These are phyloP conservation scores for Hydrochoerus hydrochaeris DNA, from an alignment of 2,113 vertebrate species.

Conservation along the genomic window DNA sequence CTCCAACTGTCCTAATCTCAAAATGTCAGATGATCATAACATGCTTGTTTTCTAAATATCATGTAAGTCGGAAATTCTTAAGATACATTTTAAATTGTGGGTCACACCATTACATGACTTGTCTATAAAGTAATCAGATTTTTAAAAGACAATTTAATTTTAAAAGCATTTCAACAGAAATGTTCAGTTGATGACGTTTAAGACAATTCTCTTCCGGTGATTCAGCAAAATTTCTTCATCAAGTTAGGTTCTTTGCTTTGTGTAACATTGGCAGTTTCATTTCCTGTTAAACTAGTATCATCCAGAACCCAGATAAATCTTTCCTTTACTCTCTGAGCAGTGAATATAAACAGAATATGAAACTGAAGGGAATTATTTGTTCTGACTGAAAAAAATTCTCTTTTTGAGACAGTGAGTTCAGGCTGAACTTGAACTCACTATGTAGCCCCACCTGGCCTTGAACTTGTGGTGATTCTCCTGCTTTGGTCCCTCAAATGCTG, in stretches of 20 bases:
- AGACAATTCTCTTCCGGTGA: slow-evolving; percentile 57
- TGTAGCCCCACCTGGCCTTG: too few relatives aligned
- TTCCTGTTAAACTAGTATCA: slow-evolving; percentile 66
- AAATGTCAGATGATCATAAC: slow-evolving; percentile 3
- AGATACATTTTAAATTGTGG: slow-evolving; percentile 53
- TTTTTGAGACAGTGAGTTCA: too few relatives aligned
- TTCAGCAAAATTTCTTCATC: slow-evolving; percentile 69
- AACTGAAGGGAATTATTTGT: slow-evolving; percentile 19
- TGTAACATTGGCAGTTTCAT: slow-evolving; percentile 46
- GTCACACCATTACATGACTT: slow-evolving; percentile 8
- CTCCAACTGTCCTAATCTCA: background rate
- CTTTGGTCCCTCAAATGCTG: background rate
- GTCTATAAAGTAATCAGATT: slow-evolving; percentile 30
- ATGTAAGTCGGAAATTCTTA: slow-evolving; percentile 50
- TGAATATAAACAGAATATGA: slow-evolving; percentile 54
- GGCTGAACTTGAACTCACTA: too few relatives aligned
- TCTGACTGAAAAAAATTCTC: background rate
- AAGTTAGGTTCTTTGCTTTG: slow-evolving; percentile 56
- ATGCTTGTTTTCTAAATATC: slow-evolving; percentile 20
- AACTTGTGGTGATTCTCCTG: too few relatives aligned
- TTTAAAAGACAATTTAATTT: slow-evolving; percentile 55
- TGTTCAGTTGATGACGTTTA: slow-evolving; percentile 51
- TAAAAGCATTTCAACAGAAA: slow-evolving; percentile 52
- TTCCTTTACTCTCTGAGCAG: slow-evolving; percentile 36
- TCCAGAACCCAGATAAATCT: slow-evolving; percentile 55